phyloP scores from a whole-genome alignment of 2,113 vertebrate genomes.

The Poicephalus gulielmi region DNA sequence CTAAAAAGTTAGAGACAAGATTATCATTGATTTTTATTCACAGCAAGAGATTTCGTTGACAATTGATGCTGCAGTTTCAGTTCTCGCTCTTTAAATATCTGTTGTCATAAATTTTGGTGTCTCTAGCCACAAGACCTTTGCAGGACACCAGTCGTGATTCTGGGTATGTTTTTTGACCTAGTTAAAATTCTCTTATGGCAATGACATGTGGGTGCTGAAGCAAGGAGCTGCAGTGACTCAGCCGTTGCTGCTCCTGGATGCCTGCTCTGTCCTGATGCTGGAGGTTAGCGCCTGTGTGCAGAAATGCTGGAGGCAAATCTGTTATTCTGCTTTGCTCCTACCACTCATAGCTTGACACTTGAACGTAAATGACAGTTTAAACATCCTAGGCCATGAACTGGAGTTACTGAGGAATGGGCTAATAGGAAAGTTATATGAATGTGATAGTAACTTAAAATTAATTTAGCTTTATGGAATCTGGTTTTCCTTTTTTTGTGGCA shows the following conservation, averaged over 20 bases:
- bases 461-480: not conserved
- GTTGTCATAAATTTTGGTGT: not conserved
- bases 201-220: not conserved
- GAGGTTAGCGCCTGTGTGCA: not conserved
- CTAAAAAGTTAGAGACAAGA: slow-evolving; percentile 59
- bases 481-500: not conserved
- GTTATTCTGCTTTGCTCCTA: not conserved
- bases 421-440: not conserved
- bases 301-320: not conserved
- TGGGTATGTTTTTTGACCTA: not conserved
- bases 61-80: slow-evolving; percentile 9
- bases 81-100: not conserved
- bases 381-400: not conserved
- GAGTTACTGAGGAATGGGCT: not conserved
- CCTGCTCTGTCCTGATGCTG: not conserved
- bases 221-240: not conserved
- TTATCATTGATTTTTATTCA: slow-evolving; percentile 65
- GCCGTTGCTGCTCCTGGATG: not conserved
- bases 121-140: not conserved
- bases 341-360: not conserved
- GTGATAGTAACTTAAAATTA: not conserved
- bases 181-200: not conserved
- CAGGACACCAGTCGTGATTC: not conserved
- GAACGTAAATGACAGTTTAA: not conserved
- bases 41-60: not conserved